Evolutionary conservation across 2,113 vertebrate species (phyloP), one percentile per base, ranked within the genome.

Genomic region (Chaetodon auriga): DNA sequence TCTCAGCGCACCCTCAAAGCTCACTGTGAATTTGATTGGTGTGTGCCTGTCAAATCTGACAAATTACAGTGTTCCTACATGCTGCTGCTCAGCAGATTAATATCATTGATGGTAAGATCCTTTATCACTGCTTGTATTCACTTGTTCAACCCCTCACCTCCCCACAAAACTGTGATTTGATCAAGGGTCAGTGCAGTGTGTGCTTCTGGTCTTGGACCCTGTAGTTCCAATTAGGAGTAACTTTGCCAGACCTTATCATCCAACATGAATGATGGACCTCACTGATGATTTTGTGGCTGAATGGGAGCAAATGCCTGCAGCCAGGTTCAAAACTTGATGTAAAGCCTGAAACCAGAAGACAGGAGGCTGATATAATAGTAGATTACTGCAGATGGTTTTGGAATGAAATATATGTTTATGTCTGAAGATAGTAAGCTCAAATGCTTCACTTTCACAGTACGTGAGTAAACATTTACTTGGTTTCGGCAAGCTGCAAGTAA

Each of bases 21-120:
- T 68, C 70, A 53, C 49, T 66, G 51, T 36, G 73, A 48, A 41
- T 55, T 62, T 72, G 72, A 70, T 76, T 12, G 35, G 69, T 65
- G 48, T 66, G 14, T 13, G 43, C n/a, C 62, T 82, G 85, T 53
- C 69, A 87, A 79, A 77, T 38, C 36, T 77, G 78, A 86, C 76
- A 72, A 70, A 81, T 75, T 16, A 19, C 46, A 3, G 30, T 14
- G 6, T 54, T 19, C 63, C 70, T 23, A 8, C 35, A 64, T 9
- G 21, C 45, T 57, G 23, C 51, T 11, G 23, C 76, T 73, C 6
- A 61, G 30, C 62, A 66, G 54, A 84, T 80, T 62, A 41, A 74
- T 73, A 57, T 68, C 35, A 16, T 12, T 70, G 74, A 53, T 41
- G 60, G 48, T 0, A 49, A n/a, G 19, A 23, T 21, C 30, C 66